A percentile compares a stretch with the other conserved stretches of the same genome.
These are phyloP conservation scores for Lagenorhynchus albirostris DNA, from an alignment of 2,113 vertebrate genomes.

Conservation along the genomic window DNA sequence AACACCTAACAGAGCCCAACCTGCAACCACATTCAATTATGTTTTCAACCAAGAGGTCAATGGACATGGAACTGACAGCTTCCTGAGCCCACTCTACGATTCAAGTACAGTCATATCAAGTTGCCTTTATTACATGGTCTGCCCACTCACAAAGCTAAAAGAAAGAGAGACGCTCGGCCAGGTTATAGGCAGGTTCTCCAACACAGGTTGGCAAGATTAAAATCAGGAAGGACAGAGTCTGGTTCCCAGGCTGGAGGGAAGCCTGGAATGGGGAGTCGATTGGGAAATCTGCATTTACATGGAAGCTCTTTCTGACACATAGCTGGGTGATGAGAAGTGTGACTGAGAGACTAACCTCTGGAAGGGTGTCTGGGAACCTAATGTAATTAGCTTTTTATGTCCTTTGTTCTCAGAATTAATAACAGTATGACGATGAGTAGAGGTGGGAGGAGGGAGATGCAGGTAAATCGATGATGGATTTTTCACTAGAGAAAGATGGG, in stretches of 20 bases:
- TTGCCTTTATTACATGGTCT: background rate
- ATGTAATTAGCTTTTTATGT: slow-evolving; percentile 45
- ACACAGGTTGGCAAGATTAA: slow-evolving; percentile 23
- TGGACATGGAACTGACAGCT: background rate
- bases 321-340: slow-evolving; percentile 35
- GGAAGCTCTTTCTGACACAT: slow-evolving; percentile 53
- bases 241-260: slow-evolving; percentile 42
- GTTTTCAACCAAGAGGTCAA: background rate
- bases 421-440: background rate
- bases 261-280: background rate
- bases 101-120: background rate
- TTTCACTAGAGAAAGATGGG: slow-evolving; percentile 24
- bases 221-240: slow-evolving; percentile 22
- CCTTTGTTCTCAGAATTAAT: slow-evolving; percentile 66
- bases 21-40: background rate
- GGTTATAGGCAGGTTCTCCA: background rate
- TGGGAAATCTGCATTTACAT: slow-evolving; percentile 53
- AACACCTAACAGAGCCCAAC: background rate
- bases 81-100: background rate
- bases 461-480: background rate
- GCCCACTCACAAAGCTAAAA: background rate
- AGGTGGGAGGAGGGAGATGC: background rate
- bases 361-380: slow-evolving; percentile 55
- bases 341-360: slow-evolving; percentile 12
- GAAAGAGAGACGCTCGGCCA: background rate